A percentile compares a stretch with the other conserved stretches of the same genome.
phyloP scores from a whole-genome alignment of 2,797 vertebrate genomes.

The Lepus oiostolus region DNA sequence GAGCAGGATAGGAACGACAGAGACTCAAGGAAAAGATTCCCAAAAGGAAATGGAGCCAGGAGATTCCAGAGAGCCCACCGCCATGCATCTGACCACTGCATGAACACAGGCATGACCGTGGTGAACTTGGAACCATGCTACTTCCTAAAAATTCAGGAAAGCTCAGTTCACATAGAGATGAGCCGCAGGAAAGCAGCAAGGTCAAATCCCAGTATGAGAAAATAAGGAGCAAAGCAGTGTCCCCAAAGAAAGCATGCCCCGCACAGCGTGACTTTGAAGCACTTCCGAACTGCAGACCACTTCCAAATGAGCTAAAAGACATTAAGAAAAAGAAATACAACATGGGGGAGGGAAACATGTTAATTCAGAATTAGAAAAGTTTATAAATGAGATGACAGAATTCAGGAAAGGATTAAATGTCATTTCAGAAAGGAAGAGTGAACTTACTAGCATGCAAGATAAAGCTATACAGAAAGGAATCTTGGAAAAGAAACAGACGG shows the following conservation, averaged over 20 bases:
- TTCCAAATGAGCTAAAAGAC: neutral
- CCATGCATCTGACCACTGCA: neutral
- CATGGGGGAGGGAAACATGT: fast-evolving
- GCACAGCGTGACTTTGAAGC: neutral
- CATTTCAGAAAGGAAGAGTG: neutral
- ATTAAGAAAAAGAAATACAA: neutral
- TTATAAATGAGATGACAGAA: neutral
- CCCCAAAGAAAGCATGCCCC: neutral
- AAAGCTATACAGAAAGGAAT: neutral
- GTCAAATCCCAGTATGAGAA: neutral
- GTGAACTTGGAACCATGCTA: neutral
- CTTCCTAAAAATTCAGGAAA: constrained; percentile 31
- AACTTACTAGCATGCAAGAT: neutral
- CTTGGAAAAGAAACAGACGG: neutral
- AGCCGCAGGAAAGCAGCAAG: neutral
- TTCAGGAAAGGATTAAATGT: neutral
- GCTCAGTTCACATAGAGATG: neutral
- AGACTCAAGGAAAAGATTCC: neutral
- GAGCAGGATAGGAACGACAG: neutral
- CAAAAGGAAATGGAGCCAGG: neutral
- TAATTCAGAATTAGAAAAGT: constrained; percentile 3
- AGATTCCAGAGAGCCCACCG: neutral
- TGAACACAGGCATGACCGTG: neutral
- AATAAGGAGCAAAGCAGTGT: neutral
- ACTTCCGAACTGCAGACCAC: too few species aligned